phyloP scores from a whole-genome alignment of 2,797 vertebrate species.

The Gila robusta region DNA sequence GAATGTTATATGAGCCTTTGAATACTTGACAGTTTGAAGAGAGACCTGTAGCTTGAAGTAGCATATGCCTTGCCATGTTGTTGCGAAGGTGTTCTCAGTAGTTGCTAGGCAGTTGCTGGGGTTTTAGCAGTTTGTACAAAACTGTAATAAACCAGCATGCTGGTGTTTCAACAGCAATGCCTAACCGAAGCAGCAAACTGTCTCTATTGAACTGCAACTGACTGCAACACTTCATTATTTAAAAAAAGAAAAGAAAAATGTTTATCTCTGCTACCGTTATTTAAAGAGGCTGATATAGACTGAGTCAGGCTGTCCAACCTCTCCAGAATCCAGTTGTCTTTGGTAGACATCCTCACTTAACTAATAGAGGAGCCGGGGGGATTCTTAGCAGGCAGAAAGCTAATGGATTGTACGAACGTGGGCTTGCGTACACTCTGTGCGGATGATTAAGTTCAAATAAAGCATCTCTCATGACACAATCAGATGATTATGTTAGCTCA shows the following conservation, averaged over 20 bases:
- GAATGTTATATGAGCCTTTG: slow-evolving; percentile 12
- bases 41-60: not conserved
- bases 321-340: slow-evolving; percentile 9
- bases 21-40: slow-evolving; percentile 24
- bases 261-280: slow-evolving; percentile 2
- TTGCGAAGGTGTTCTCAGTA: not conserved
- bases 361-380: slow-evolving; percentile 22
- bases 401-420: slow-evolving; percentile 37
- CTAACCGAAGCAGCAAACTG: not conserved
- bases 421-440: slow-evolving; percentile 12
- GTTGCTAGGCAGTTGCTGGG: not conserved
- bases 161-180: not conserved
- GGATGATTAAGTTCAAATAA: slow-evolving; percentile 46
- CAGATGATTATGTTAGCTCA: slow-evolving; percentile 54
- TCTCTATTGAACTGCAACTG: not conserved
- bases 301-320: slow-evolving; percentile 20
- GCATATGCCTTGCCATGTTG: not conserved
- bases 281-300: slow-evolving; percentile 11
- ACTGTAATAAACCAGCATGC: not conserved
- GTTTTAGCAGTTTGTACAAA: not conserved
- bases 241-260: not conserved
- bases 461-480: slow-evolving; percentile 49
- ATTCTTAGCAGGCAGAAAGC: slow-evolving; percentile 34
- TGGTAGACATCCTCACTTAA: slow-evolving; percentile 13
- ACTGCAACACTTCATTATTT: not conserved